Base-by-base conservation (phyloP, 2,888 invertebrate genomes). In the Dermolepida albohirtum region DNA sequence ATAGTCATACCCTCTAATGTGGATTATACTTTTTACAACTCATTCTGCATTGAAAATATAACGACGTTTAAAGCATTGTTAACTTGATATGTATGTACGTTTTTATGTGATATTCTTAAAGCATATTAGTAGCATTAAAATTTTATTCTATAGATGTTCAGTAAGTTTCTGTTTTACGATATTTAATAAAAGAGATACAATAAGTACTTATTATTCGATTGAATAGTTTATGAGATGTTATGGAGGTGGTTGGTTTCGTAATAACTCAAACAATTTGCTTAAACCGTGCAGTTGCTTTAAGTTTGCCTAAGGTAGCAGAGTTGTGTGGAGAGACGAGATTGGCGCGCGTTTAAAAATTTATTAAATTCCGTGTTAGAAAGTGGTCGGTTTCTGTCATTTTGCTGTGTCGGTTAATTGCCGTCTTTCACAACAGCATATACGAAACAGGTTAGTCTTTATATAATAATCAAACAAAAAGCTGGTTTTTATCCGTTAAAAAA, bases 401-500 rank as follows among this genome's bases (percentile, higher is more conserved):
- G 17, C 55, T 55, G 41, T 55, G 41, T 41, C 17, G 16, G 41
- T 55, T 43, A 41, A 17, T 55, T 51, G 8, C 5, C 12, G 22
- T 55, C 41, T 41, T 41, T 55, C 55, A 41, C 55, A 55, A 55
- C 16, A 55, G 29, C 22, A 41, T n/a, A 22, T 41, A 41, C 55
- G 41, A 55, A 55, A 55, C 41, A 55, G 55, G 55, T 55, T 55
- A 41, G 55, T 41, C 16, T 55, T 22, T 55, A 55, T 55, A 55
- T 55, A 55, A 55, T 55, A 17, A 11, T 22, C n/a, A 22, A 10
- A 55, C 1, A 47, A 47, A 17, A 16, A 47, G 47, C 8, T 14
- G 10, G 14, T 47, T 16, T 14, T 47, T 14, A 47, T 12, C 12
- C 10, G 29, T 6, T 29, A 6, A 29, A 6, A 29, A 29, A 29